Evolutionary conservation across 2,113 vertebrate species (phyloP).

Genomic region (Tachysurus fulvidraco): DNA sequence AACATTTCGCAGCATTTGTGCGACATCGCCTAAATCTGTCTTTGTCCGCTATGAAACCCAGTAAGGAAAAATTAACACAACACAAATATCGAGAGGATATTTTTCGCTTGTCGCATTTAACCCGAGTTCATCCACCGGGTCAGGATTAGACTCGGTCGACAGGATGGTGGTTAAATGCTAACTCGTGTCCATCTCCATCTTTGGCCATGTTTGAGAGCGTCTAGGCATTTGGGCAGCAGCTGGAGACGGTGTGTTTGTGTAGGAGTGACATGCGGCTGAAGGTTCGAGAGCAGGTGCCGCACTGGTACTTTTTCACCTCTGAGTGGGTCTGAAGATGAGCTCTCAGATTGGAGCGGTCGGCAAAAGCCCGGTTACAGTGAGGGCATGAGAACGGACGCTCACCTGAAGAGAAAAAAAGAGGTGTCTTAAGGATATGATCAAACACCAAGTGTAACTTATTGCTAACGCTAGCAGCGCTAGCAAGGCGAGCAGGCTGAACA

Average conservation of each 20-base stretch:
- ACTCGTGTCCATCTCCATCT: neutral
- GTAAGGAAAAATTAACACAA: neutral
- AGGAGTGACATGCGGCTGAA: slow-evolving; percentile 98
- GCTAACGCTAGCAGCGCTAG: too few species aligned
- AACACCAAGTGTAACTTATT: neutral
- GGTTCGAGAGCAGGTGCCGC: slow-evolving; percentile 87
- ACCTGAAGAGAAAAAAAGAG: slow-evolving; percentile 69
- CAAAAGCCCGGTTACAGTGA: slow-evolving; percentile 93
- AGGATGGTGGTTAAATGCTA: neutral
- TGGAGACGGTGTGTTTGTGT: slow-evolving; percentile 88
- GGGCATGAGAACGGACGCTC: slow-evolving; percentile 95
- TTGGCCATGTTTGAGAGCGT: neutral
- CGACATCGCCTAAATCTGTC: neutral
- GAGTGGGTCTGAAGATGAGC: slow-evolving; percentile 98
- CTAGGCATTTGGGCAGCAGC: slow-evolving; percentile 82
- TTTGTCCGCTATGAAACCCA: neutral
- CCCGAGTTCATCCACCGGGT: neutral
- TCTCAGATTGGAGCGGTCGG: slow-evolving; percentile 94
- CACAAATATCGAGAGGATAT: neutral
- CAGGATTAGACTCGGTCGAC: neutral
- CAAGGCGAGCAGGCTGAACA: neutral
- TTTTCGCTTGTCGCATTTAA: neutral
- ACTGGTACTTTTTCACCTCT: slow-evolving; percentile 98
- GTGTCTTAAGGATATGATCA: too few species aligned
- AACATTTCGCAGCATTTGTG: slow-evolving; percentile 28